Conservation (phyloP, 2,888 invertebrate genomes). For the Trichacis sp. region DNA sequence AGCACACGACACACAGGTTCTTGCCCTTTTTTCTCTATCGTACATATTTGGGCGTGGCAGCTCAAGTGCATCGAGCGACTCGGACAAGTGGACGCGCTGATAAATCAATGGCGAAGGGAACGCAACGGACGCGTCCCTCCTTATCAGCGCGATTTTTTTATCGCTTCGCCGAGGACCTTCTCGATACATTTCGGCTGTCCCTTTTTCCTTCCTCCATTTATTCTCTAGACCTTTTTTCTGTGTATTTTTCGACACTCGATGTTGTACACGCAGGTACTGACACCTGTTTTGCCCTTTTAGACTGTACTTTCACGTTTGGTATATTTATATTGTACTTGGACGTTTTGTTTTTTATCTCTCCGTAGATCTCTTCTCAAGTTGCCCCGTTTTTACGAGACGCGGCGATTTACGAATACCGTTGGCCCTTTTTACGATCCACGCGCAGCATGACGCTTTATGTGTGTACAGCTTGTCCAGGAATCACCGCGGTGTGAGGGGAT, state of each 20-base stretch:
- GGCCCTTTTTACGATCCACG: conserved; percentile 30
- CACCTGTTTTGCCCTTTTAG: conserved; percentile 23
- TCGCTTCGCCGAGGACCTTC: background rate
- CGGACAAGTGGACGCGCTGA: conserved; percentile 26
- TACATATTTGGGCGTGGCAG: conserved; percentile 34
- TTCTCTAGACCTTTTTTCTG: background rate
- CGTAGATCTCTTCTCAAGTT: conserved; percentile 3
- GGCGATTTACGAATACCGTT: conserved; percentile 20
- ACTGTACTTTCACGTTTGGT: background rate
- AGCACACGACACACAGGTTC: conserved; percentile 10
- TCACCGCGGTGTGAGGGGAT: no score
- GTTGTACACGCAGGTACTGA: conserved; percentile 13
- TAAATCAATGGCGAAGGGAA: conserved; percentile 33
- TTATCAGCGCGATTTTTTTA: background rate
- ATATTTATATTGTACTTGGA: background rate
- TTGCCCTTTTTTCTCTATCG: conserved; percentile 11
- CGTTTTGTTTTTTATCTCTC: conserved; percentile 6
- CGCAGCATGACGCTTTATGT: conserved; percentile 27
- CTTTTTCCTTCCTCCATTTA: conserved; percentile 2
- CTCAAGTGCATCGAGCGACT: conserved; percentile 33
- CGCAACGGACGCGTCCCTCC: conserved; percentile 8
- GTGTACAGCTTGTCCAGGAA: background rate
- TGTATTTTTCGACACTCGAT: background rate
- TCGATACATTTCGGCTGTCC: conserved; percentile 31
- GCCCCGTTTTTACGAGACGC: conserved; percentile 12